These are phyloP conservation scores for Agrochola lota DNA, from an alignment of 2,888 invertebrate species.

Conservation along the genomic window DNA sequence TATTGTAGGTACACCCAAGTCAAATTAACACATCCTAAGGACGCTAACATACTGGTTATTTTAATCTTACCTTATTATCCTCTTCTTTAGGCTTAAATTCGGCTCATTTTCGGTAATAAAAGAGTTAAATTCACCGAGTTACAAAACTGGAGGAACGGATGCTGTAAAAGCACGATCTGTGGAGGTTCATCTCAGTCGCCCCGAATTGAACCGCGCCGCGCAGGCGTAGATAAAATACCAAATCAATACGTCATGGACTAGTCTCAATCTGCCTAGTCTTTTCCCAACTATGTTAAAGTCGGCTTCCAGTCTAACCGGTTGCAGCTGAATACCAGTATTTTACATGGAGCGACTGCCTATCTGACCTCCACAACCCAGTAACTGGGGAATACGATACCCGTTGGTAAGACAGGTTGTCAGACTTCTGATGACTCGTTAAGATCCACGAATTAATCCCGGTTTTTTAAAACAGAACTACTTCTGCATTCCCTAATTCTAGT, in stretches of 20 bases:
- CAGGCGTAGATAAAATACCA: conserved; percentile 75
- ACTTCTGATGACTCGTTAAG: no score
- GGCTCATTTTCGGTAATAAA: conserved; percentile 42
- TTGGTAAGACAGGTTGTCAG: no score
- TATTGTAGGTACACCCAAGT: conserved; percentile 3
- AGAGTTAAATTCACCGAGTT: conserved; percentile 25
- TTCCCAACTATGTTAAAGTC: no score
- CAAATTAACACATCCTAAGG: conserved; percentile 18
- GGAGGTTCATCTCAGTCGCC: conserved; percentile 78
- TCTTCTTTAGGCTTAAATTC: conserved; percentile 11
- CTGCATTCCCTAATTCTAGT: no score
- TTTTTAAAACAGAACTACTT: no score
- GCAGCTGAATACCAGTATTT: no score
- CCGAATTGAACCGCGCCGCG: conserved; percentile 81
- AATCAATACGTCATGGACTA: conserved; percentile 34
- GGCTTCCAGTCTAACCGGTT: no score
- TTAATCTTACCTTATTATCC: conserved; percentile 54
- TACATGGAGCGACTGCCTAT: no score
- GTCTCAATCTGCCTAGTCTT: no score
- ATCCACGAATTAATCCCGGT: no score
- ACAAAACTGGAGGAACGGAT: conserved; percentile 74
- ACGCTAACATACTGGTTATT: conserved; percentile 21
- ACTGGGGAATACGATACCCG: no score
- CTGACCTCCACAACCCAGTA: no score
- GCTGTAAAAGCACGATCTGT: conserved; percentile 77